Evolutionary conservation across 2,888 invertebrate genomes (phyloP), one percentile per base, ranked within the genome.

Genomic region (Rhorus exstirpatorius): DNA sequence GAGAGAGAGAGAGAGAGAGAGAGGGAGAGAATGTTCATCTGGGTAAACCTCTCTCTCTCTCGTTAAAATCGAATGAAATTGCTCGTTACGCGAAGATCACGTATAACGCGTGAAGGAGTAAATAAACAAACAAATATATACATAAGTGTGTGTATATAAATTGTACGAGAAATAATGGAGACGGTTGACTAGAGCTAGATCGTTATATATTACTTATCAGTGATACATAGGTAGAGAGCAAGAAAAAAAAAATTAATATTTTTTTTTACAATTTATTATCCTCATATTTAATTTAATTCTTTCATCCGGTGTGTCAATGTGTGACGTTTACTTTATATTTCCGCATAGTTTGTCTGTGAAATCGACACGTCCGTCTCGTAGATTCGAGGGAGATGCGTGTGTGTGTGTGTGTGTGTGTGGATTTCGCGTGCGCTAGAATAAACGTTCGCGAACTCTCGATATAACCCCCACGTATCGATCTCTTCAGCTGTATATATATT

Each of bases 401-500:
- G 38, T 24, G 35, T 21, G 49, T 17, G 14, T 58, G 53, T 26
- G 41, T 19, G 67, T 46, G 61, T 70, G 61, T 35, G 61, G 8
- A 12, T 49, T 19, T 46, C 17, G 72, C 21, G 60, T 53, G 68
- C 31, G 12, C n/a, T 53, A 8, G 19, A 63, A 10, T 63, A 44
- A 71, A 70, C 70, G 44, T 41, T 21, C 41, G 44, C 61, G 58
- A 70, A 71, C 53, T 53, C 78, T 77, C 77, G 70, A 77, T 70
- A 44, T 61, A 53, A 70, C 41, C 70, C 53, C 53, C 49, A 51
- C 44, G 44, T 55, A 63, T 78, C 78, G 70, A 70, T 78, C 78
- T n/a, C 35, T 78, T 51, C 21, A 53, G 21, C 14, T 44, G n/a
- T 44, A 24, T n/a, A 21, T 46, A 67, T 6, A 51, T 19, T 35